Conservation (phyloP, 1,140 invertebrate genomes). For the Lepidurus apus region DNA sequence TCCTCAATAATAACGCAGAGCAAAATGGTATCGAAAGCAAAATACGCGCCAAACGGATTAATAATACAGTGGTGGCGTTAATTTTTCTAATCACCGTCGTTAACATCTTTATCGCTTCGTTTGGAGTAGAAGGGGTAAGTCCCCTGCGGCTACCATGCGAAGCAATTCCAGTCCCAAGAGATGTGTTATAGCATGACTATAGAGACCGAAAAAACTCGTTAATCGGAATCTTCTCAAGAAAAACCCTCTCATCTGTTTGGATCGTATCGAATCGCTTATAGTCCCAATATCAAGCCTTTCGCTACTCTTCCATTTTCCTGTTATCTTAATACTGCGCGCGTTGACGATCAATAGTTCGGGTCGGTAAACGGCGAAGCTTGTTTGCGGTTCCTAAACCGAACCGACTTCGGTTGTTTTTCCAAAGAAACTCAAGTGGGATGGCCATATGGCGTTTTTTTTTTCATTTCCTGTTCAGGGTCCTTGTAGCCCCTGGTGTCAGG, state of each 20-base stretch:
- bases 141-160: no score
- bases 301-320: not conserved
- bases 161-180: not conserved
- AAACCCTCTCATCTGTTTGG: not conserved
- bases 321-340: not conserved
- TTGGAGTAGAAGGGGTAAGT: constrained; percentile 29
- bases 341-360: not conserved
- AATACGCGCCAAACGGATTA: not conserved
- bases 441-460: not conserved
- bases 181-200: no score
- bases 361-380: not conserved
- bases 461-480: constrained; percentile 6
- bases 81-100: constrained; percentile 30
- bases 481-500: not conserved
- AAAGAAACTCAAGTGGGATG: constrained; percentile 14
- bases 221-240: no score
- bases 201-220: no score
- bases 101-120: constrained; percentile 32
- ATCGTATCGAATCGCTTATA: not conserved
- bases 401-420: not conserved
- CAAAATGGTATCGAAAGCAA: not conserved
- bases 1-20: constrained; percentile 31
- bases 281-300: not conserved
- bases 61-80: constrained; percentile 5
- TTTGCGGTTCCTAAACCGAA: not conserved